Conservation (phyloP, 2,113 vertebrate genomes). For the Phyllostomus discolor region DNA sequence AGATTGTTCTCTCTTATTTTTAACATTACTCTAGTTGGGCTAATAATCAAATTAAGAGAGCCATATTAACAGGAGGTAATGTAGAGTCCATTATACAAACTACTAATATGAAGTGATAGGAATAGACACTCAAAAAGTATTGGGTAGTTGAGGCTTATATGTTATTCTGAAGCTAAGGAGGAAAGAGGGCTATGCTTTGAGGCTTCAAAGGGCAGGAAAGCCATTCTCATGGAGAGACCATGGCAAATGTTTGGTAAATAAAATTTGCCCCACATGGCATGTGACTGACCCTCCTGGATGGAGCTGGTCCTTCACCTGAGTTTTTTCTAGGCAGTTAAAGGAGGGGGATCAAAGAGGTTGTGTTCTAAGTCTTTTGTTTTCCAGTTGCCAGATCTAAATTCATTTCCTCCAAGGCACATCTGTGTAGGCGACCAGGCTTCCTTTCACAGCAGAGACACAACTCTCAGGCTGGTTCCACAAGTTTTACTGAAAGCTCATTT, state of each 20-base stretch:
- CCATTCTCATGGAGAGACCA: neutral
- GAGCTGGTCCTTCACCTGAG: neutral
- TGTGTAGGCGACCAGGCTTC: neutral
- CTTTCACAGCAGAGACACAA: neutral
- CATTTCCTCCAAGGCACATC: neutral
- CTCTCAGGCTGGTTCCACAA: neutral
- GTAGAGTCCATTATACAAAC: no score
- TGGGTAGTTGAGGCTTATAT: no score
- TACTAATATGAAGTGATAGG: no score
- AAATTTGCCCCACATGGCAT: neutral
- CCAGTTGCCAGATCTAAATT: neutral
- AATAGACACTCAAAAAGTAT: no score
- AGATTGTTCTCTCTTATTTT: no score
- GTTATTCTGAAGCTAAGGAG: no score
- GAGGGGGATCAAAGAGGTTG: neutral
- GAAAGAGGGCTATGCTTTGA: no score
- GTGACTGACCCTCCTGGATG: neutral
- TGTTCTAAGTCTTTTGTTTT: neutral
- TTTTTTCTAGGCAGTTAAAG: neutral
- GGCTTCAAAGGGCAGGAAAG: no score
- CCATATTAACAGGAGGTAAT: no score
- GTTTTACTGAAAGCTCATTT: no score
- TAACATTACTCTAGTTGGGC: no score
- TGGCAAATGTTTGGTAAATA: neutral
- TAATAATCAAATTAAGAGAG: no score